Conservation (phyloP, 2,888 invertebrate genomes). For the Nephrotoma flavescens region DNA sequence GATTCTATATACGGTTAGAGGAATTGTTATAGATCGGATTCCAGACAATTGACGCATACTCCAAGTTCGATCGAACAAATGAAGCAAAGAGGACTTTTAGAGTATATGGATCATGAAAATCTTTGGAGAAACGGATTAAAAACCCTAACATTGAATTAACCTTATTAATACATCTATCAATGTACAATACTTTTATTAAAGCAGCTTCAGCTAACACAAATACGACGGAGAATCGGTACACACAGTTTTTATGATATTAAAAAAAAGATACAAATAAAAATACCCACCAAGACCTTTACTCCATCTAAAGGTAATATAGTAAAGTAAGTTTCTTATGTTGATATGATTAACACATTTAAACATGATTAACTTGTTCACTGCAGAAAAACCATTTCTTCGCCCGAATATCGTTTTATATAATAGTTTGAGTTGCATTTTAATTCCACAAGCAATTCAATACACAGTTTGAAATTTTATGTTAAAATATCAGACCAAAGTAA, state of each 20-base stretch:
- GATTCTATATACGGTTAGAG: too few relatives aligned
- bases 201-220: too few relatives aligned
- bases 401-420: neutral
- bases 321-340: neutral
- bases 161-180: too few relatives aligned
- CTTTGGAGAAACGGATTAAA: too few relatives aligned
- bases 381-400: neutral
- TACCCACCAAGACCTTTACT: neutral
- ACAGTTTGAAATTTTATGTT: neutral
- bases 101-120: too few relatives aligned
- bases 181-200: too few relatives aligned
- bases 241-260: neutral
- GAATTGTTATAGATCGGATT: too few relatives aligned
- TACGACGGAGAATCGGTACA: too few relatives aligned
- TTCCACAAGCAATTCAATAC: neutral
- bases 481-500: neutral
- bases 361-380: neutral
- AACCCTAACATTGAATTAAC: too few relatives aligned
- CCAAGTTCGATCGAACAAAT: too few relatives aligned
- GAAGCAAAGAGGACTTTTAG: too few relatives aligned
- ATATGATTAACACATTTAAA: neutral
- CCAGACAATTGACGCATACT: too few relatives aligned
- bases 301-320: neutral
- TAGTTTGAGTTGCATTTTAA: neutral
- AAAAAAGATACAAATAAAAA: neutral